phyloP scores from a whole-genome alignment of 2,797 vertebrate species.

The Gambelia wislizenii region DNA sequence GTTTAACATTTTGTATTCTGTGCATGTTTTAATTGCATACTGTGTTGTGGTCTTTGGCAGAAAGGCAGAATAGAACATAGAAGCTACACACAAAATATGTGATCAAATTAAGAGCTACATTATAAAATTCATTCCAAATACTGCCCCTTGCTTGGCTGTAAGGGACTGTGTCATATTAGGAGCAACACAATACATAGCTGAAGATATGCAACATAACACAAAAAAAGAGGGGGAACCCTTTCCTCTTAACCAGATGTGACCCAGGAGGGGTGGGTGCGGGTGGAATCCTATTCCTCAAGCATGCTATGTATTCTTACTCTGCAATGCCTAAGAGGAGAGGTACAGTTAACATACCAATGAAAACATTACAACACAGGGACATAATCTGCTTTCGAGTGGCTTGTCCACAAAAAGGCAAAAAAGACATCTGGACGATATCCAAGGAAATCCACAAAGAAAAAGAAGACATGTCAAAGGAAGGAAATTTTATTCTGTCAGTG shows the following conservation, averaged over 20 bases:
- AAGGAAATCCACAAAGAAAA: too few species aligned
- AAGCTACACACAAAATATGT: background rate
- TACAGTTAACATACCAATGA: background rate
- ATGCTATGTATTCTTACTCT: background rate
- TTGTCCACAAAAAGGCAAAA: too few species aligned
- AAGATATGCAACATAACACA: background rate
- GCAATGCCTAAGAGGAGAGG: too few species aligned
- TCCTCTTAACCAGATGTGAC: background rate
- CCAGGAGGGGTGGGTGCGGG: background rate
- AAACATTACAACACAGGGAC: background rate
- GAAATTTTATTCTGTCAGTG: too few species aligned
- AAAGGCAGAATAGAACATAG: background rate
- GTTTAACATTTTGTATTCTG: background rate
- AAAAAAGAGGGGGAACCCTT: too few species aligned
- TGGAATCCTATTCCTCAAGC: too few species aligned
- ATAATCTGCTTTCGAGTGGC: too few species aligned
- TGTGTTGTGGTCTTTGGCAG: background rate
- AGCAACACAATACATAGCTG: background rate
- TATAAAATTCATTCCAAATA: background rate
- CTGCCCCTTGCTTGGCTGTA: background rate
- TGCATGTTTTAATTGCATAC: background rate
- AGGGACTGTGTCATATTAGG: background rate
- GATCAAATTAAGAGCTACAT: background rate
- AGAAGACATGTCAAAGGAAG: too few species aligned
- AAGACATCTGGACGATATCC: too few species aligned